Evolutionary conservation across 2,888 invertebrate genomes (phyloP), one percentile per base, ranked within the genome.

Genomic region (Dendrolimus houi): DNA sequence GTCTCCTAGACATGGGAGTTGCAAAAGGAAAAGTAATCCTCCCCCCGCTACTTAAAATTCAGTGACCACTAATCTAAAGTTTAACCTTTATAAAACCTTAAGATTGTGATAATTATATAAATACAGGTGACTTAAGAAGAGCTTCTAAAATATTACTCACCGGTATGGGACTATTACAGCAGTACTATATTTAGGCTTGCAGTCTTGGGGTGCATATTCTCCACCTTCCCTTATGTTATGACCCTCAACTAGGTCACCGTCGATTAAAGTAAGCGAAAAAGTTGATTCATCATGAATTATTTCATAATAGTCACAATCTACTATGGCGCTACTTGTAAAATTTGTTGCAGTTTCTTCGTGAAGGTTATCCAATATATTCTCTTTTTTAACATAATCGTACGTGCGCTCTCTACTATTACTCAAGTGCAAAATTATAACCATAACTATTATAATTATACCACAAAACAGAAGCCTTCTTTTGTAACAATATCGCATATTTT

Each of bases 121-220:
- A 29, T 3, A 29, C 6, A 29, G 29, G 3, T 29, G 6, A 29
- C 3, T 6, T 29, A 29, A 17, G 29, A 29, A 29, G 29, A 29
- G 29, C 29, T 29, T 29, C 29, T 29, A 29, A 29, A 29, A 29
- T 29, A 29, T 29, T 29, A 63, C 68, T 68, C 65, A 88, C 88
- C 85, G 79, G 77, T 95, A 97, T 1, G 97, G 97, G 59, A 98
- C 92, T 70, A 98, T 94, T 55, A 98, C 92, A 41, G 97, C 97
- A 14, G 95, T 94, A 74, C 95, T 95, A 73, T 90, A 93, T 57
- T 85, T 83, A n/a, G 93, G 85, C 65, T 78, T 83, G 62, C 89
- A 89, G 9, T 85, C 79, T 52, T 70, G 65, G 2, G 89, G 89
- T 9, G 77, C 67, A 60, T 81, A 87, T 69, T 87, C 90, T 3